Percentiles rank a stretch among this genome's conserved stretches.
phyloP scores from a whole-genome alignment of 1,140 invertebrate genomes.

The Gonioctena quinquepunctata region DNA sequence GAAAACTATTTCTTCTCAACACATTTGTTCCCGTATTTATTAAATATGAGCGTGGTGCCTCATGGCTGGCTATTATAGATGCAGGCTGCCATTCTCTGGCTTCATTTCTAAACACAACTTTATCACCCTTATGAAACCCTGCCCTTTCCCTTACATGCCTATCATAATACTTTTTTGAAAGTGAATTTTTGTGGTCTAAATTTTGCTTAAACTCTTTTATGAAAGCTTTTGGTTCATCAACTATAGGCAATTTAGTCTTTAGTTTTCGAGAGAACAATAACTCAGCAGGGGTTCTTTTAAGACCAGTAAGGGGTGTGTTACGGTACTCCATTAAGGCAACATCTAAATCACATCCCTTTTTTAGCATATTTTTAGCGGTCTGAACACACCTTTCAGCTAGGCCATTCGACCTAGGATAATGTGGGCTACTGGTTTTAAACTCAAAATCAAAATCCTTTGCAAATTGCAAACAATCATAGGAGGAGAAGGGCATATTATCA shows the following conservation, averaged over 20 bases:
- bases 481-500: slow-evolving; percentile 45
- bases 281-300: background rate
- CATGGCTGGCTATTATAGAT: background rate
- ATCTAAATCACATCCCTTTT: slow-evolving; percentile 24
- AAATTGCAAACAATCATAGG: slow-evolving; percentile 13
- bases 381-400: slow-evolving; percentile 42
- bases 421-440: slow-evolving; percentile 25
- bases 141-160: background rate
- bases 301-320: background rate
- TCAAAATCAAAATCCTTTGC: background rate
- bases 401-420: slow-evolving; percentile 45
- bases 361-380: slow-evolving; percentile 43
- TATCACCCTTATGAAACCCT: background rate
- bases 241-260: background rate
- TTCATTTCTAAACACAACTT: background rate
- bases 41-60: background rate
- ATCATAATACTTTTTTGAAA: background rate
- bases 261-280: background rate
- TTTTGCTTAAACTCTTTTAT: background rate
- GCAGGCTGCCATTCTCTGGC: background rate
- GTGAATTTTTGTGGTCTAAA: background rate
- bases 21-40: background rate
- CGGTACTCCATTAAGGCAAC: background rate
- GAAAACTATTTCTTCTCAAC: background rate
- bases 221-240: background rate